These are phyloP conservation scores for Eudemis profundana DNA, from an alignment of 2,888 invertebrate genomes.

Conservation along the genomic window DNA sequence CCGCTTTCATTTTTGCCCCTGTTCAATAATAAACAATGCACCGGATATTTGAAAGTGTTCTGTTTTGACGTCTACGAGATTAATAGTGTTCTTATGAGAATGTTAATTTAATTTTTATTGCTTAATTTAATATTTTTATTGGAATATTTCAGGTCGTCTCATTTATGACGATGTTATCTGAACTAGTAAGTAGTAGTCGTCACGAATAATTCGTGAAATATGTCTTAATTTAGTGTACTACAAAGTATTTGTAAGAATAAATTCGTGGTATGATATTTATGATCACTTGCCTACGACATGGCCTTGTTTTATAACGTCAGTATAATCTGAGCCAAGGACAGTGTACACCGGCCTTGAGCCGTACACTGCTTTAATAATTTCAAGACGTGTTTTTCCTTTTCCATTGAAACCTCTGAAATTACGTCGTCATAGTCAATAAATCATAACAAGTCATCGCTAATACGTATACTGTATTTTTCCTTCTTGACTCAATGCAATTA, in stretches of 20 bases:
- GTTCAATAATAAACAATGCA: conserved; percentile 72
- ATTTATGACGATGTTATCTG: too few relatives aligned
- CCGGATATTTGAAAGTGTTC: conserved; percentile 70
- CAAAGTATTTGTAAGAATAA: neutral
- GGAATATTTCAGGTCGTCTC: too few relatives aligned
- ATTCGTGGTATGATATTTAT: neutral
- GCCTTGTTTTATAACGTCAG: neutral
- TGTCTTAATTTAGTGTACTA: too few relatives aligned
- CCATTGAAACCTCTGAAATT: neutral
- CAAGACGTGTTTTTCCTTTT: too few relatives aligned
- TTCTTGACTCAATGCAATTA: neutral
- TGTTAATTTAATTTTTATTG: conserved; percentile 53
- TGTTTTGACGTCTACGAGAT: conserved; percentile 70
- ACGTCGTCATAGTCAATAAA: neutral
- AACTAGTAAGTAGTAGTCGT: too few relatives aligned
- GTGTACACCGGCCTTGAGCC: too few relatives aligned
- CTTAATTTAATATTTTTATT: conserved; percentile 37
- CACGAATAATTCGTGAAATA: too few relatives aligned
- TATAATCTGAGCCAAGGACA: neutral
- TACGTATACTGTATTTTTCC: neutral
- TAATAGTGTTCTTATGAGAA: conserved; percentile 69
- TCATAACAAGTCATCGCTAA: neutral
- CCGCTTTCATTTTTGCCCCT: conserved; percentile 75
- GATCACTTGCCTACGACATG: neutral
- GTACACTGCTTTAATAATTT: too few relatives aligned